Evolutionary conservation across 2,888 invertebrate species (phyloP).

Genomic region (Caenorhabditis afra): DNA sequence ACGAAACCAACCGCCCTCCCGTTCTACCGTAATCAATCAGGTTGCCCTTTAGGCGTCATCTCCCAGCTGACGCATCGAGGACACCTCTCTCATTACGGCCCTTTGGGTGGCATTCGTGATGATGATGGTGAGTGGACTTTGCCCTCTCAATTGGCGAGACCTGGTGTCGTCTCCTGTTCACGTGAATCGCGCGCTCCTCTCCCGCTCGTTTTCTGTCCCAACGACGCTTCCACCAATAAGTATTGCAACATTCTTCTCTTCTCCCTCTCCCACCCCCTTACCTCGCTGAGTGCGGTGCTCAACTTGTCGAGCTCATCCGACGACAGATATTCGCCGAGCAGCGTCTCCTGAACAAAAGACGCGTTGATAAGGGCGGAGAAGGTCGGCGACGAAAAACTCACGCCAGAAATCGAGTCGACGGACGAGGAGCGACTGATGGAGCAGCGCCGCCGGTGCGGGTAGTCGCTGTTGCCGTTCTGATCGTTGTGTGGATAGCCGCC

Average conservation of each 20-base stretch:
- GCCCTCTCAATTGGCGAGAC: slow-evolving; percentile 7
- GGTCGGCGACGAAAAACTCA: slow-evolving; percentile 4
- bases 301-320: slow-evolving; percentile 79
- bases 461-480: slow-evolving; percentile 45
- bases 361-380: background rate
- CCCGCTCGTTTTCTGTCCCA: too few relatives aligned
- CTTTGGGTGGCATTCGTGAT: background rate
- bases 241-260: slow-evolving; percentile 38
- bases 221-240: too few relatives aligned
- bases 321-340: slow-evolving; percentile 61
- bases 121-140: slow-evolving; percentile 31
- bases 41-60: too few relatives aligned
- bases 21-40: too few relatives aligned
- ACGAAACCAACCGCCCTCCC: too few relatives aligned
- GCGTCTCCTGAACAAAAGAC: slow-evolving; percentile 51
- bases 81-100: too few relatives aligned
- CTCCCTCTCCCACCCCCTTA: too few relatives aligned
- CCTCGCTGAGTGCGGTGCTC: slow-evolving; percentile 78
- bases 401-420: slow-evolving; percentile 50
- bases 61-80: too few relatives aligned
- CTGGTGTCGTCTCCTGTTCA: slow-evolving; percentile 30
- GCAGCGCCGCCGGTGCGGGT: slow-evolving; percentile 27
- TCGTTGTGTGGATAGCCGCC: background rate
- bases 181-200: slow-evolving; percentile 28
- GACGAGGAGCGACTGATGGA: slow-evolving; percentile 47